These are phyloP conservation scores for Lipotes vexillifer DNA, from an alignment of 2,113 vertebrate species.

Conservation along the genomic window DNA sequence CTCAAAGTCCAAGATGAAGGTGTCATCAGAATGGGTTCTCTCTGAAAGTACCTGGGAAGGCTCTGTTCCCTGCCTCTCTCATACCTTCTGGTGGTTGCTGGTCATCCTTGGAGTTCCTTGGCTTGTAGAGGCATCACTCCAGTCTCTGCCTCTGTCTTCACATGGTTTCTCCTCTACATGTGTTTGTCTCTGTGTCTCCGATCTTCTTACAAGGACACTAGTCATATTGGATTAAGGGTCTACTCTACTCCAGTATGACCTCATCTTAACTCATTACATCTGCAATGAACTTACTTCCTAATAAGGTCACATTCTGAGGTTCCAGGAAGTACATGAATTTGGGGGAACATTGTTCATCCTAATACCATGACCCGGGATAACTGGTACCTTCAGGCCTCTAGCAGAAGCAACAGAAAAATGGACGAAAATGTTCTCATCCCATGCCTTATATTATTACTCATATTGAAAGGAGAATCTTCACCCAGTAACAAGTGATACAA, in stretches of 20 bases:
- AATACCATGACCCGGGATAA: background rate
- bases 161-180: background rate
- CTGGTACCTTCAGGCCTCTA: background rate
- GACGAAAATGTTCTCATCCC: background rate
- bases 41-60: background rate
- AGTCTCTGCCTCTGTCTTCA: background rate
- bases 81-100: background rate
- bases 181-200: background rate
- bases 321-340: background rate
- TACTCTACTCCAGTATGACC: background rate
- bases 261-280: background rate
- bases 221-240: background rate
- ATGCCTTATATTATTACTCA: background rate
- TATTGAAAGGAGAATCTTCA: background rate
- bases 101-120: background rate
- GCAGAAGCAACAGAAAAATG: background rate
- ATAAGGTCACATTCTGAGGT: background rate
- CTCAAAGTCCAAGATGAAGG: background rate
- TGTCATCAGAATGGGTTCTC: background rate
- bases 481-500: background rate
- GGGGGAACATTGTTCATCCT: background rate
- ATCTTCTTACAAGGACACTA: background rate
- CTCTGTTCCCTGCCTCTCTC: background rate
- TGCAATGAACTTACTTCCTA: background rate
- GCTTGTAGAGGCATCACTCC: background rate